These are phyloP conservation scores for Beris chalybata DNA, from an alignment of 2,888 invertebrate species.

Conservation along the genomic window DNA sequence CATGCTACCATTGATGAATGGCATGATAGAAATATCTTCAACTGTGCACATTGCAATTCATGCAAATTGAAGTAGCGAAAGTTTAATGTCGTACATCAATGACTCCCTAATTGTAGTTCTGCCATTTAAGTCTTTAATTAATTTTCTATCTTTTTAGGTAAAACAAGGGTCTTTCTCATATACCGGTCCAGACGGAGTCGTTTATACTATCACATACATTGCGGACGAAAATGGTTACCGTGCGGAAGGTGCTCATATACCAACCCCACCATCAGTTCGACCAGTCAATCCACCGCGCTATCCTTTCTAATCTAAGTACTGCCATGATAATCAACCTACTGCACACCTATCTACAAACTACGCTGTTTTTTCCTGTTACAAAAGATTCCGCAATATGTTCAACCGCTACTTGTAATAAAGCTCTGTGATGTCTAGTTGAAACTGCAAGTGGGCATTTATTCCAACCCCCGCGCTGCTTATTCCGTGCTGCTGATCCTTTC, in stretches of 20 bases:
- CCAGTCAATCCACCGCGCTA: conserved; percentile 43
- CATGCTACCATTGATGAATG: too few species aligned
- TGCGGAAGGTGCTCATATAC: conserved; percentile 58
- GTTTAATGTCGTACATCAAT: neutral
- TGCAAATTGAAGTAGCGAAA: neutral
- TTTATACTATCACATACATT: conserved; percentile 60
- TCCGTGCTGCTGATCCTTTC: too few species aligned
- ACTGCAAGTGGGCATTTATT: too few species aligned
- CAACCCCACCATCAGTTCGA: conserved; percentile 54
- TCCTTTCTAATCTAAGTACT: conserved; percentile 37
- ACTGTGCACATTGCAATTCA: too few species aligned
- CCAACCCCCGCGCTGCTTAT: too few species aligned
- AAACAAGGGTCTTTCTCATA: conserved; percentile 63
- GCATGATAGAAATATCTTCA: too few species aligned
- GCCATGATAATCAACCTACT: neutral
- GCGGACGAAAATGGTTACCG: conserved; percentile 59
- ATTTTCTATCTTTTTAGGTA: conserved; percentile 48
- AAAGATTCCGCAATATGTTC: neutral
- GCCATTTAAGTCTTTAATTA: conserved; percentile 9
- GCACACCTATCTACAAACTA: too few species aligned
- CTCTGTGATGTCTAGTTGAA: conserved; percentile 26
- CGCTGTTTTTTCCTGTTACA: neutral
- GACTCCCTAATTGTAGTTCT: neutral
- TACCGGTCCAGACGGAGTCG: conserved; percentile 62
- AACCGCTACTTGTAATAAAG: too few species aligned